Conservation (phyloP, 1,140 invertebrate species). For the Apis mellifera region DNA sequence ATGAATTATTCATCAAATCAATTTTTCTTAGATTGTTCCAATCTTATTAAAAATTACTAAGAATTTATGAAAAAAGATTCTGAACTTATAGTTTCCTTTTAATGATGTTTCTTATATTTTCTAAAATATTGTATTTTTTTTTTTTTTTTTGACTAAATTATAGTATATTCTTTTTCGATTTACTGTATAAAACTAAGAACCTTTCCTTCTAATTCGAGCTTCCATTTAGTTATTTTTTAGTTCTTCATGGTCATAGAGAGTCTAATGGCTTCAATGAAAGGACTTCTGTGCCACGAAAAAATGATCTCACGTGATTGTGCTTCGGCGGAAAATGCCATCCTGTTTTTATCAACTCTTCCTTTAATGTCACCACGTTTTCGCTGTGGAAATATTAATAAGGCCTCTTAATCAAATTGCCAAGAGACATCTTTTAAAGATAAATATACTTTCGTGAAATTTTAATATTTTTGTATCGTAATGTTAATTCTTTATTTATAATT, state of each 20-base stretch:
- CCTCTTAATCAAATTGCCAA: background rate
- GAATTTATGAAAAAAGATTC: background rate
- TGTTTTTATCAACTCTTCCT: constrained; percentile 15
- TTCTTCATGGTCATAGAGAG: background rate
- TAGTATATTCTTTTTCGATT: background rate
- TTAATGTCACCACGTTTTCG: background rate
- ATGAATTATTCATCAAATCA: background rate
- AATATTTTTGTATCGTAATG: no score
- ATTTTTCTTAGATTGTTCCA: no score
- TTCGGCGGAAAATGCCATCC: background rate
- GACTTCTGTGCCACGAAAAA: constrained; percentile 12
- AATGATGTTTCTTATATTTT: background rate
- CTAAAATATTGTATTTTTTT: background rate
- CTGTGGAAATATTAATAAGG: background rate
- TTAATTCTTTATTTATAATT: no score
- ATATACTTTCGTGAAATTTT: background rate
- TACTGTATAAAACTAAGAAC: background rate
- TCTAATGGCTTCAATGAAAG: background rate
- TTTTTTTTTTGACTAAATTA: background rate
- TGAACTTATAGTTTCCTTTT: background rate
- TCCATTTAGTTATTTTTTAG: constrained; percentile 9
- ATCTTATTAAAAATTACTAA: background rate
- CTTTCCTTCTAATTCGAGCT: background rate
- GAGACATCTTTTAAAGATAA: background rate
- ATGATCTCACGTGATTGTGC: background rate